phyloP scores from a whole-genome alignment of 2,113 vertebrate genomes.

The Clarias gariepinus region DNA sequence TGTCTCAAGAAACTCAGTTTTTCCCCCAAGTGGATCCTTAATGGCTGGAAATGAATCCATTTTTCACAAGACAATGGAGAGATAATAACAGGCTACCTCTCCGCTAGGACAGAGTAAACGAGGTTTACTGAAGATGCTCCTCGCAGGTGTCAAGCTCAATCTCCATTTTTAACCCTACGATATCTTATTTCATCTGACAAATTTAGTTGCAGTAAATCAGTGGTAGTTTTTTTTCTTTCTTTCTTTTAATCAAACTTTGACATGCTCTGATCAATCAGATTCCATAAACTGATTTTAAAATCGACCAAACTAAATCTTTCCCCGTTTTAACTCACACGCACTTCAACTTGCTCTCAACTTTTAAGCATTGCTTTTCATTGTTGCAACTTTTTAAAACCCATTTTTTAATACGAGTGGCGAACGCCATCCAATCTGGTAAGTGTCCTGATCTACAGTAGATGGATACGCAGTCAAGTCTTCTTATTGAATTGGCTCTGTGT shows the following conservation, averaged over 20 bases:
- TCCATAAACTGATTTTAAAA: neutral
- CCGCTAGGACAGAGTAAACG: slow-evolving; percentile 19
- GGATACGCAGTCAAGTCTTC: neutral
- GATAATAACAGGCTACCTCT: slow-evolving; percentile 20
- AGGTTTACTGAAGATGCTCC: neutral
- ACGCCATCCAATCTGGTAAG: neutral
- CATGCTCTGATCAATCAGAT: neutral
- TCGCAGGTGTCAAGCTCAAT: neutral
- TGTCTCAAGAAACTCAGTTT: neutral
- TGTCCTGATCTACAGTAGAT: neutral
- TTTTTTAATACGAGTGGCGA: neutral
- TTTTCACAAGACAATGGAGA: slow-evolving; percentile 19
- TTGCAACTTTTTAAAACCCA: neutral
- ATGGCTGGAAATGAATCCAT: slow-evolving; percentile 19
- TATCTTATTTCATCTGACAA: neutral
- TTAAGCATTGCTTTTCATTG: neutral
- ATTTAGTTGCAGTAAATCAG: neutral
- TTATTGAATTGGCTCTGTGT: neutral
- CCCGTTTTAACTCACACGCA: too few relatives aligned
- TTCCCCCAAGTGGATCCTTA: slow-evolving; percentile 2
- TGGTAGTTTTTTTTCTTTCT: neutral
- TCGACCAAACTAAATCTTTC: neutral
- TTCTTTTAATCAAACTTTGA: neutral
- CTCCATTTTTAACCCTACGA: neutral
- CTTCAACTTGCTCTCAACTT: neutral